Conservation (phyloP, 2,888 invertebrate species). For the Kryphioiulus occultus region DNA sequence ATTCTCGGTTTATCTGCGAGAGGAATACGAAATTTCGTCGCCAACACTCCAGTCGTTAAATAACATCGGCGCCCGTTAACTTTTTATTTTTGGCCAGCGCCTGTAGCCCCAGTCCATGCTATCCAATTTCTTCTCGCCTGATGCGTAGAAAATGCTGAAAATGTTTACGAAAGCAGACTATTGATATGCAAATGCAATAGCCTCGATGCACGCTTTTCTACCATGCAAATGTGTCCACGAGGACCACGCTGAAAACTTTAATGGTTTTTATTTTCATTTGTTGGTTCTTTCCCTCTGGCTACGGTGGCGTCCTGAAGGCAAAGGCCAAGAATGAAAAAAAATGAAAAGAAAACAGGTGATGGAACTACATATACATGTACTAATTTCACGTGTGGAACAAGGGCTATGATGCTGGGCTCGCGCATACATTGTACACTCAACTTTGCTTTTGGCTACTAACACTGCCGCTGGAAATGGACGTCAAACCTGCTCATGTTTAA, state of each 20-base stretch:
- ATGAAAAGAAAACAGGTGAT: neutral
- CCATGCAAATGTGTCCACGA: conserved; percentile 34
- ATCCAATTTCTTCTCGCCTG: conserved; percentile 39
- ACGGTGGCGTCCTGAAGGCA: neutral
- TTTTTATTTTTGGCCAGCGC: conserved; percentile 32
- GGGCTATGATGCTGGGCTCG: neutral
- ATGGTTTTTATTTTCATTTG: conserved; percentile 34
- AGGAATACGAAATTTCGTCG: conserved; percentile 37
- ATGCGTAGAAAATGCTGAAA: conserved; percentile 1
- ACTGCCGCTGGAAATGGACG: too few relatives aligned
- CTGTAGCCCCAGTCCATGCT: conserved; percentile 12
- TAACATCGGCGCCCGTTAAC: conserved; percentile 31
- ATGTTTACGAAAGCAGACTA: conserved; percentile 36
- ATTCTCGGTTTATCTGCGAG: conserved; percentile 30
- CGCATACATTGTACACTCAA: neutral
- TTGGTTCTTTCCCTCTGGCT: neutral
- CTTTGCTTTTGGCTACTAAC: neutral
- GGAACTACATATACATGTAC: neutral
- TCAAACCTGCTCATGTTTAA: too few relatives aligned
- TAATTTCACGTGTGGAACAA: neutral
- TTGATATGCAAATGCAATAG: conserved; percentile 40
- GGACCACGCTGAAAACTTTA: neutral
- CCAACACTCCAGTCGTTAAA: conserved; percentile 20
- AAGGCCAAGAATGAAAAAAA: conserved; percentile 8
- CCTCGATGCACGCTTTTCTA: conserved; percentile 14